Conservation (phyloP, 2,113 vertebrate genomes). For the Carollia perspicillata region DNA sequence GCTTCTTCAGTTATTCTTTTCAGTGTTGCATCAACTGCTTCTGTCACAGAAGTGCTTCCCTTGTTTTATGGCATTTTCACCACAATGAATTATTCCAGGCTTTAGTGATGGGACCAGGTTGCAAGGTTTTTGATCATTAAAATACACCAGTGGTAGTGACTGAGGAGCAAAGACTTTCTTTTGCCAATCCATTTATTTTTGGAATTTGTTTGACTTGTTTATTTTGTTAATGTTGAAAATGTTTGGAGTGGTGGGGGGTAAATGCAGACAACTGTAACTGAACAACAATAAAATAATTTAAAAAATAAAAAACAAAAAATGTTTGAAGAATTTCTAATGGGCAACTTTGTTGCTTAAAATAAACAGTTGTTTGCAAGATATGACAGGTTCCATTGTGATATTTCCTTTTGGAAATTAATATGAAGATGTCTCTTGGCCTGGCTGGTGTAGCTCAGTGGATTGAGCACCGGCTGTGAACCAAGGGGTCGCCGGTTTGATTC, state of each 20-base stretch:
- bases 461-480: no score
- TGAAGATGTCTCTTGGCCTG: not conserved
- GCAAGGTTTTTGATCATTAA: not conserved
- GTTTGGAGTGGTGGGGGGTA: not conserved
- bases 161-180: not conserved
- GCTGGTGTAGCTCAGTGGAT: no score
- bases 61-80: not conserved
- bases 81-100: not conserved
- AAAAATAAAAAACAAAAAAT: no score
- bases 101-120: not conserved
- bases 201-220: not conserved
- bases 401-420: not conserved
- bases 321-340: not conserved
- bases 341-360: not conserved
- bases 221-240: not conserved
- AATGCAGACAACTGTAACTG: no score
- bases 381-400: not conserved
- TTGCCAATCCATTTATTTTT: not conserved
- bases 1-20: not conserved
- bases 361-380: not conserved
- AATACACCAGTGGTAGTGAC: not conserved
- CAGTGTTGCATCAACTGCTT: not conserved
- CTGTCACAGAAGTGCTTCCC: not conserved
- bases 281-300: no score
- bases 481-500: no score